These are phyloP conservation scores for Crypturellus undulatus DNA, from an alignment of 2,113 vertebrate species.

Conservation along the genomic window DNA sequence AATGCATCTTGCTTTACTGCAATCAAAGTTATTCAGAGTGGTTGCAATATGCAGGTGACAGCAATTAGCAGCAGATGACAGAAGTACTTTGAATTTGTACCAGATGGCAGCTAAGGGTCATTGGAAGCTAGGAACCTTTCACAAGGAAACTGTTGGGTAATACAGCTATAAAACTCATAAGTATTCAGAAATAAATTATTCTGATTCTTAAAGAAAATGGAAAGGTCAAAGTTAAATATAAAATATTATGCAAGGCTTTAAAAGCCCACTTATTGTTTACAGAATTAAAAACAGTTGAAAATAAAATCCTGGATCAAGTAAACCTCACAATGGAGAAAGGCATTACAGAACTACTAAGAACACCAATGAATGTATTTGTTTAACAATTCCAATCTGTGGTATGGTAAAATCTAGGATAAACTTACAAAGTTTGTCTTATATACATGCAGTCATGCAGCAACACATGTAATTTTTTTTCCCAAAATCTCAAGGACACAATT, in stretches of 20 bases:
- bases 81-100: slow-evolving; percentile 83
- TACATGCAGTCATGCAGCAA: not conserved
- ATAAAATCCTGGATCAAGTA: not conserved
- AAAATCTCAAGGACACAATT: not conserved
- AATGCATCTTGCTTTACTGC: slow-evolving; percentile 61
- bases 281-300: slow-evolving; percentile 4
- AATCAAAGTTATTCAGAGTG: slow-evolving; percentile 78
- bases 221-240: slow-evolving; percentile 32
- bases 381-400: not conserved
- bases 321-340: not conserved
- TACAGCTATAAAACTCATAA: slow-evolving; percentile 58
- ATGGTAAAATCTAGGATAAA: not conserved
- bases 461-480: not conserved
- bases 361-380: not conserved
- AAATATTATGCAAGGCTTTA: slow-evolving; percentile 32
- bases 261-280: not conserved
- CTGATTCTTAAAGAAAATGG: slow-evolving; percentile 58
- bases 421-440: not conserved
- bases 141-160: slow-evolving; percentile 62
- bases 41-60: slow-evolving; percentile 87
- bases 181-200: slow-evolving; percentile 63
- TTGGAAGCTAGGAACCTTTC: slow-evolving; percentile 74
- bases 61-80: slow-evolving; percentile 93
- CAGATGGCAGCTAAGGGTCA: slow-evolving; percentile 91
- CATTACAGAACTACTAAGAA: not conserved